phyloP scores from a whole-genome alignment of 2,113 vertebrate species.

The Myiozetetes cayanensis region DNA sequence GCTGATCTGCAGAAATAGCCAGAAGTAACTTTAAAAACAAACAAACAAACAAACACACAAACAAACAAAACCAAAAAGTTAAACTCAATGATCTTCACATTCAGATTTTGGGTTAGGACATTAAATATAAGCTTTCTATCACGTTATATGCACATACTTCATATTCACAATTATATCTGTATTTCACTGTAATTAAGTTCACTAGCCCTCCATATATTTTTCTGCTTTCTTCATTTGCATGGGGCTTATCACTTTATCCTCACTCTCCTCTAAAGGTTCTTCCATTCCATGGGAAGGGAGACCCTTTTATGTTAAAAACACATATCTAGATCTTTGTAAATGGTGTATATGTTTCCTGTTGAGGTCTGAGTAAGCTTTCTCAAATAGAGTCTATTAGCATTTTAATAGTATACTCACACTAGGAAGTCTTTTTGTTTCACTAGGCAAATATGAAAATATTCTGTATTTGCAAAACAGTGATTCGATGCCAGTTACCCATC shows the following conservation, averaged over 20 bases:
- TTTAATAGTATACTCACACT: slow-evolving; percentile 45
- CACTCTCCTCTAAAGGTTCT: not conserved
- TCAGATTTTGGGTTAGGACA: not conserved
- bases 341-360: not conserved
- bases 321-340: not conserved
- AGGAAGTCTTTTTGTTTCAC: slow-evolving; percentile 46
- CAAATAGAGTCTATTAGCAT: slow-evolving; percentile 30
- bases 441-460: slow-evolving; percentile 2
- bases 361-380: slow-evolving; percentile 19
- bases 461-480: not conserved
- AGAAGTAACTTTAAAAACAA: not conserved
- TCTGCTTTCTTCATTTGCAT: not conserved
- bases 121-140: not conserved
- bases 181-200: not conserved
- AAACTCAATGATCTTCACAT: accelerated
- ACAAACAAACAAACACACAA: too few relatives aligned
- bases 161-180: not conserved
- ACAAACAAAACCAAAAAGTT: too few relatives aligned
- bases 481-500: not conserved
- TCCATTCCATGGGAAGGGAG: not conserved
- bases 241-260: not conserved
- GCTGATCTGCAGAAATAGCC: not conserved
- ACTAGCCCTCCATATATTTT: not conserved
- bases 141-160: not conserved
- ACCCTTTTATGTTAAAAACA: slow-evolving; percentile 14